Evolutionary conservation across 2,797 vertebrate species (phyloP), one percentile per base, ranked within the genome.

Genomic region (Anniella stebbinsi): DNA sequence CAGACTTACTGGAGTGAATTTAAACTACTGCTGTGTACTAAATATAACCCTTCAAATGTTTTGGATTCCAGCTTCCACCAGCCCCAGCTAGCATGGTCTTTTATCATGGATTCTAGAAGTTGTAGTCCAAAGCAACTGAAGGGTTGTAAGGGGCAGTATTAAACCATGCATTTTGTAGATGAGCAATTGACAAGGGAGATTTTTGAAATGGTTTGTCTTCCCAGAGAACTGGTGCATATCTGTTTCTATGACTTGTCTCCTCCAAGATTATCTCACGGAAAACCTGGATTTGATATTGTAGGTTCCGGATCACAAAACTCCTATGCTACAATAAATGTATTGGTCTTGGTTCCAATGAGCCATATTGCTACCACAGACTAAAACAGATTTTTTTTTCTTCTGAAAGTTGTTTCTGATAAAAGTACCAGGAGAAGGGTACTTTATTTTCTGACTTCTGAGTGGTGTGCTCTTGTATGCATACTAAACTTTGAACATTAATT

Each of bases 401-500:
- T 12, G 9, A 80, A 67, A 63, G 41, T 0, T 23, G 69, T 67
- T 87, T 10, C 23, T 86, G 0, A 0, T 25, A 36, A 41, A n/a
- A 90, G 84, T 28, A 77, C 78, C 28, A 89, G 10, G 15, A 80
- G 18, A 87, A 92, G 78, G 3, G 5, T 73, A 33, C 1, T 4
- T 6, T 80, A 48, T 63, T 76, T 18, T 75, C 1, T 45, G 38
- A 48, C n/a, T 90, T 67, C 54, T 41, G 63, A 77, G 54, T 77
- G 75, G 0, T n/a, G 66, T 78, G 11, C 69, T 28, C 4, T 6
- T 38, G 17, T 72, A 78, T 80, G 75, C 18, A 76, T 67, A 76
- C 54, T 63, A 87, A 83, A 57, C 51, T 83, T 76, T 69, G 36
- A 28, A 60, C 17, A 28, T 88, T 87, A 88, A 54, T 92, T 80